These are phyloP conservation scores for Machaerirhynchus nigripectus DNA, from an alignment of 2,113 vertebrate genomes.

Conservation along the genomic window DNA sequence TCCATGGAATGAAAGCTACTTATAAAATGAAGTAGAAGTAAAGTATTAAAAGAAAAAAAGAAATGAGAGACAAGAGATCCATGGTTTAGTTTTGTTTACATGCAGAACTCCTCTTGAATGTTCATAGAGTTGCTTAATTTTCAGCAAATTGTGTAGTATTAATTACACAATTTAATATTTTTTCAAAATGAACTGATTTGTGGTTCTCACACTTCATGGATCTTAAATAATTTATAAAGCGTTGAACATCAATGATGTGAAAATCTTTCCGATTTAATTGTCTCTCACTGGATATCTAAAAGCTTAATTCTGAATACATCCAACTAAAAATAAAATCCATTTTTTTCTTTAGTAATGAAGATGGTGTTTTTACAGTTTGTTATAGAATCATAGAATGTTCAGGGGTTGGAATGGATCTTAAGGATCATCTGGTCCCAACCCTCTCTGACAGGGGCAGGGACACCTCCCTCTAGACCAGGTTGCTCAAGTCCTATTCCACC, in stretches of 20 bases:
- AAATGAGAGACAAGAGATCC: rapidly evolving
- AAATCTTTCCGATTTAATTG: neutral
- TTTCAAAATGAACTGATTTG: neutral
- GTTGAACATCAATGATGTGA: neutral
- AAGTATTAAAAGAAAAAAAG: neutral
- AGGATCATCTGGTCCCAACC: neutral
- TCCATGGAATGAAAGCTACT: neutral
- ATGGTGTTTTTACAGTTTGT: neutral
- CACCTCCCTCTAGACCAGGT: neutral
- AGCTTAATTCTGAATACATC: neutral
- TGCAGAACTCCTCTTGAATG: neutral
- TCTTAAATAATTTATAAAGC: neutral
- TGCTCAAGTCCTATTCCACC: neutral
- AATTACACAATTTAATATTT: no score
- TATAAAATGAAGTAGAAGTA: neutral
- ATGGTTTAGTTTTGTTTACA: neutral
- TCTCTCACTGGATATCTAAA: neutral
- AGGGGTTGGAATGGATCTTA: neutral
- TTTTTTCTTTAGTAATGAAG: neutral
- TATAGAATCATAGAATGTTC: neutral
- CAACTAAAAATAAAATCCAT: neutral
- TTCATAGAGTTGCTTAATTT: neutral
- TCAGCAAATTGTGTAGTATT: neutral
- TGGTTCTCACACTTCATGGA: neutral
- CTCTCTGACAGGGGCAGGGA: no score